These are phyloP conservation scores for Neotoxoptera formosana DNA, from an alignment of 1,140 invertebrate species.

Conservation along the genomic window DNA sequence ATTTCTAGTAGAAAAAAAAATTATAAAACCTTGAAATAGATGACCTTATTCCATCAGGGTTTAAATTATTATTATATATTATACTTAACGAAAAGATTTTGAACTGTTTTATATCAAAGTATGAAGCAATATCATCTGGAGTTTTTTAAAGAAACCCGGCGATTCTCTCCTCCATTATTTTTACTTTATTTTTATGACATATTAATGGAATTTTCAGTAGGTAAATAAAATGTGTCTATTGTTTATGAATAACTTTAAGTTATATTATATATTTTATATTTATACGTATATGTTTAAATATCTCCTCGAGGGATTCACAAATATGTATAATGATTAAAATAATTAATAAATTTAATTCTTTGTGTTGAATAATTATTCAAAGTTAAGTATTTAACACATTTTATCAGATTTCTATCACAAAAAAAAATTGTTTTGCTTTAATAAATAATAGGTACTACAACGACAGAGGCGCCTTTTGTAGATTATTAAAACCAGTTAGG, in stretches of 20 bases:
- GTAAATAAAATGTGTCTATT: not conserved
- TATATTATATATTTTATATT: not conserved
- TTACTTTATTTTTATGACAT: not conserved
- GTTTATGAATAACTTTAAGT: not conserved
- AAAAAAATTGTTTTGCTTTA: not conserved
- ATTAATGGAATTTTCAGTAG: not conserved
- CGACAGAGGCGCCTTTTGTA: too few relatives aligned
- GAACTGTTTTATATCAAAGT: not conserved
- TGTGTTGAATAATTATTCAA: not conserved
- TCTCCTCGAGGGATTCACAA: not conserved
- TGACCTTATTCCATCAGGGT: not conserved
- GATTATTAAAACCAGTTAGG: too few relatives aligned
- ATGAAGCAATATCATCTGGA: not conserved
- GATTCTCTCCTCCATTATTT: not conserved
- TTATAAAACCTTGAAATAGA: constrained; percentile 30
- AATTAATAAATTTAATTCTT: not conserved
- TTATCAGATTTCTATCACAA: not conserved
- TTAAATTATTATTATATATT: not conserved
- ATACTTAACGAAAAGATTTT: not conserved
- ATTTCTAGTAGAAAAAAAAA: not conserved
- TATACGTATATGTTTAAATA: not conserved
- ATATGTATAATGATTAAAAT: not conserved
- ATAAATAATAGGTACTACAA: too few relatives aligned
- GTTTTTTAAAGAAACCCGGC: not conserved
- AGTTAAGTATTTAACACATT: not conserved